phyloP scores from a whole-genome alignment of 1,140 invertebrate species.

The Ceratina calcarata region DNA sequence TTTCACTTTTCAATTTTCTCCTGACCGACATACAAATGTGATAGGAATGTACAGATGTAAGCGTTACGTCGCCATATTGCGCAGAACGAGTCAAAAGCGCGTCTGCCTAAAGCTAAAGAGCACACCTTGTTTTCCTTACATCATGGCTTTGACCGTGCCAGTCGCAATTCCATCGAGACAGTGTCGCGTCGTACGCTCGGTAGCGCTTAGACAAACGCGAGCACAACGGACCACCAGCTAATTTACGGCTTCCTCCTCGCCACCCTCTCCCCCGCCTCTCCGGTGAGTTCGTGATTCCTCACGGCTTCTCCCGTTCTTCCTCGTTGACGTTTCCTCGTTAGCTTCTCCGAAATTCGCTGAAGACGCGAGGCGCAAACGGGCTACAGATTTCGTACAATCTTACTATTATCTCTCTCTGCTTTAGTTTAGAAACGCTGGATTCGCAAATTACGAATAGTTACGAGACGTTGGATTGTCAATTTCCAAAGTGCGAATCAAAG shows the following conservation, averaged over 20 bases:
- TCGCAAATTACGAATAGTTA: too few species aligned
- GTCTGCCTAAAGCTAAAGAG: too few species aligned
- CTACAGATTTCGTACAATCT: not conserved
- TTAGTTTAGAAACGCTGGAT: too few species aligned
- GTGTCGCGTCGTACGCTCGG: not conserved
- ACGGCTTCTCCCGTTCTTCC: not conserved
- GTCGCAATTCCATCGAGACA: constrained; percentile 8
- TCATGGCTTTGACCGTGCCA: constrained; percentile 2
- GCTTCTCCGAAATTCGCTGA: not conserved
- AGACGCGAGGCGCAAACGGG: not conserved
- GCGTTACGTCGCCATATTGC: too few species aligned
- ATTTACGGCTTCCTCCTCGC: constrained; percentile 29
- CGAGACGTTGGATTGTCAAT: too few species aligned
- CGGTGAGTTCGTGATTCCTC: not conserved
- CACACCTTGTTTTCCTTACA: too few species aligned
- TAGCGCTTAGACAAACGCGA: constrained; percentile 5
- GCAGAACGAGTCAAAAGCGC: too few species aligned
- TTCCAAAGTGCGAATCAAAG: too few species aligned
- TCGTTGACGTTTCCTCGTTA: not conserved
- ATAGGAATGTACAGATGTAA: too few species aligned
- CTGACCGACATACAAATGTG: too few species aligned
- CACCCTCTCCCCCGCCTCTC: not conserved
- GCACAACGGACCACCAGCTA: not conserved
- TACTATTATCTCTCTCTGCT: not conserved
- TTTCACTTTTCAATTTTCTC: too few species aligned